A percentile compares a stretch with the other conserved stretches of the same genome.
Evolutionary conservation across 2,113 vertebrate species (phyloP).

Genomic region (Microtus oregoni): DNA sequence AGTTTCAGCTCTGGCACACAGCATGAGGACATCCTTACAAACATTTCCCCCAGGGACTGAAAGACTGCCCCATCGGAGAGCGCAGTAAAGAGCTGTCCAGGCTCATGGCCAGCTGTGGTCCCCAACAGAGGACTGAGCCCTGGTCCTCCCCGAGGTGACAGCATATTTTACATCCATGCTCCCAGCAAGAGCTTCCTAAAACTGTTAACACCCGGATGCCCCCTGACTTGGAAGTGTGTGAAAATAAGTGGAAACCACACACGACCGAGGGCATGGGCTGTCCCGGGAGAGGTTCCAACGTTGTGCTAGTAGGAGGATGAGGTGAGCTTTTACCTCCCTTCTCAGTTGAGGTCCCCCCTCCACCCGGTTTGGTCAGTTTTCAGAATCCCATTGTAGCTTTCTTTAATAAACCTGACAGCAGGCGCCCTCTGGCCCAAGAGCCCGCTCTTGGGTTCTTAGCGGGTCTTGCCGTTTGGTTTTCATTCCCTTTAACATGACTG

Average conservation of each 20-base stretch:
- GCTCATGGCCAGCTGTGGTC: not conserved
- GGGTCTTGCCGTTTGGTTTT: not conserved
- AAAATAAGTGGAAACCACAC: not conserved
- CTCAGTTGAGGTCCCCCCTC: not conserved
- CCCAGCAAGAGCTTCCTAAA: not conserved
- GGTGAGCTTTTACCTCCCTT: not conserved
- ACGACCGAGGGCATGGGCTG: not conserved
- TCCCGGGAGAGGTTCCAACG: not conserved
- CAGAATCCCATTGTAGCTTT: not conserved
- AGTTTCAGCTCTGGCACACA: not conserved
- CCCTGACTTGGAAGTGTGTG: not conserved
- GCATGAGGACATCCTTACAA: not conserved
- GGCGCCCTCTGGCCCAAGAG: not conserved
- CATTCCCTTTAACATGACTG: not conserved
- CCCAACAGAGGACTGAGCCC: not conserved
- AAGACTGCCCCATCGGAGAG: not conserved
- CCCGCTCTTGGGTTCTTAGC: not conserved
- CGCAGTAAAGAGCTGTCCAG: not conserved
- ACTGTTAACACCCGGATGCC: not conserved
- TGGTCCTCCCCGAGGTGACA: not conserved
- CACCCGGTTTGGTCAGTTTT: not conserved
- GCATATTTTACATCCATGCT: accelerated
- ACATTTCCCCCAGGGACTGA: not conserved
- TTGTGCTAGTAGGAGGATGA: not conserved
- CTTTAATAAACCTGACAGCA: not conserved